phyloP scores from a whole-genome alignment of 2,797 vertebrate genomes.

The Chelmon rostratus region DNA sequence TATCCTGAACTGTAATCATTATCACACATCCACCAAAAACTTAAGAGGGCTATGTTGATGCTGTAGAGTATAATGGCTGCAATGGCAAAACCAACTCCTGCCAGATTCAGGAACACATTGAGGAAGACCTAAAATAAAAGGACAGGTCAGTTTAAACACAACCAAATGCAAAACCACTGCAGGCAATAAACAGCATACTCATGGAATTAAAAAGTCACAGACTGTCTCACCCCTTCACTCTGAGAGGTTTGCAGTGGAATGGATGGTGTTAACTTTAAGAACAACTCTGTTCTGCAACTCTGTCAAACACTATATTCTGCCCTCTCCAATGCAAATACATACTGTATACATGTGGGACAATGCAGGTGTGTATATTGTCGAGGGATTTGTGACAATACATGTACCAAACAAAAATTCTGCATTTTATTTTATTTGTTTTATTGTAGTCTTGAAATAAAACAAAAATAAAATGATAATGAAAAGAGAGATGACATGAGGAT shows the following conservation, averaged over 20 bases:
- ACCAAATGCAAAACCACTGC: background rate
- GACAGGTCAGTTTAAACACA: background rate
- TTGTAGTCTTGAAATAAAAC: background rate
- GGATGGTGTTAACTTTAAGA: background rate
- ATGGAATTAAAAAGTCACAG: too few species aligned
- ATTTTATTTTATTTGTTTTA: too few species aligned
- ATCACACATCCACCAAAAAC: accelerated
- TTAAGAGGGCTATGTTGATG: accelerated
- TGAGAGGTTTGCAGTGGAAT: too few species aligned
- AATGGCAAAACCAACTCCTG: constrained; percentile 63
- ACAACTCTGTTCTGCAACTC: background rate
- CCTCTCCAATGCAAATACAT: background rate
- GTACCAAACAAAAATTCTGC: too few species aligned
- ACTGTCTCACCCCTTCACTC: too few species aligned
- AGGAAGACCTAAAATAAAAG: constrained; percentile 65
- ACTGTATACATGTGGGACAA: background rate
- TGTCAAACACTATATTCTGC: background rate
- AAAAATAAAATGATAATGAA: background rate
- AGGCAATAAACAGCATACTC: background rate
- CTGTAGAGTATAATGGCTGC: constrained; percentile 68
- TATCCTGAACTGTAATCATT: accelerated
- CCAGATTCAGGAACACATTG: constrained; percentile 67
- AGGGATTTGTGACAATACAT: background rate
- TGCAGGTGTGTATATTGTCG: background rate
- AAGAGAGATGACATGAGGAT: background rate